Evolutionary conservation across 2,888 invertebrate species (phyloP).

Genomic region (Flexamia atlantica): DNA sequence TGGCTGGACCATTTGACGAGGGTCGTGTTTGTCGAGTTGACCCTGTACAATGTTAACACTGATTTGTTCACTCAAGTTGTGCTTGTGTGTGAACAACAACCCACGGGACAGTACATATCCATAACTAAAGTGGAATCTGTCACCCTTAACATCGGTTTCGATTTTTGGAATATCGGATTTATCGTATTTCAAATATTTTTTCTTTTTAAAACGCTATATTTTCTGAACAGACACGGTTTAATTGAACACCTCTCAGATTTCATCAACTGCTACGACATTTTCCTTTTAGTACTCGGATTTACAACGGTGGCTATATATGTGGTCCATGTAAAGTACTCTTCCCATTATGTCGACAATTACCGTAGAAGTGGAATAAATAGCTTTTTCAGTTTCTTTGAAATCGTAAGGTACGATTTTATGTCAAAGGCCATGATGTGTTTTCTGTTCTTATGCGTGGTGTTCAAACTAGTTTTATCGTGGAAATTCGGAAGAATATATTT

Average conservation of each 20-base stretch:
- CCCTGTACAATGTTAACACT: constrained; percentile 45
- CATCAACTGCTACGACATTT: neutral
- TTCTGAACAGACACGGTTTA: neutral
- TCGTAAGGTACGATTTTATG: neutral
- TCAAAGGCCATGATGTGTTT: neutral
- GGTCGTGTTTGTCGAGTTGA: constrained; percentile 42
- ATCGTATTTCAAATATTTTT: neutral
- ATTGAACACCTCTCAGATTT: neutral
- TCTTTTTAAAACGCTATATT: neutral
- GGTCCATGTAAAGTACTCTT: neutral
- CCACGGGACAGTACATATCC: constrained; percentile 16
- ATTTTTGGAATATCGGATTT: neutral
- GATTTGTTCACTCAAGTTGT: constrained; percentile 46
- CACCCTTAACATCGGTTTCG: neutral
- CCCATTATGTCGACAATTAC: neutral
- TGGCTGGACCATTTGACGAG: constrained; percentile 56
- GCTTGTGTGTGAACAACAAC: constrained; percentile 44
- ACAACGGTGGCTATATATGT: neutral
- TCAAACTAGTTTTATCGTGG: neutral
- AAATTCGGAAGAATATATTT: neutral
- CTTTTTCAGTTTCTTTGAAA: neutral
- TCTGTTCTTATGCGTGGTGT: neutral
- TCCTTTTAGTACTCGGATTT: neutral
- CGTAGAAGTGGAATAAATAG: neutral
- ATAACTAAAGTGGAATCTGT: neutral